Conservation (phyloP, 2,888 invertebrate genomes). For the Pollenia griseotomentosa region DNA sequence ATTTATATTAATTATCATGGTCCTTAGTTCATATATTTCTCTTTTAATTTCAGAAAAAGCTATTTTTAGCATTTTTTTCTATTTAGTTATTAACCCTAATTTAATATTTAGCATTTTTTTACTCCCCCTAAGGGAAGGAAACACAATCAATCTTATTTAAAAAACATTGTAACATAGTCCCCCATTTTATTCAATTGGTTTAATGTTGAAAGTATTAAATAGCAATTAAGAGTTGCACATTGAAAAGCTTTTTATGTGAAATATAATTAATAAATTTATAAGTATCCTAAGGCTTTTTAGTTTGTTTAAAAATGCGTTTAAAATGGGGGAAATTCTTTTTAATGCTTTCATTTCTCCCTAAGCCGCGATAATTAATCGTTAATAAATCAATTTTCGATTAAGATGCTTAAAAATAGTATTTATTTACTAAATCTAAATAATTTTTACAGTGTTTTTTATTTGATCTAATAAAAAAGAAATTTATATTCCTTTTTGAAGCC, state of each 20-base stretch:
- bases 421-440: background rate
- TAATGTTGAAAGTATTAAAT: slow-evolving; percentile 2
- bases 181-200: slow-evolving; percentile 18
- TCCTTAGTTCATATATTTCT: too few relatives aligned
- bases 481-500: slow-evolving; percentile 42
- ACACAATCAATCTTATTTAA: slow-evolving; percentile 7
- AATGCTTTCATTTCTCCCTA: background rate
- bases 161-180: background rate
- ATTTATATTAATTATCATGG: too few relatives aligned
- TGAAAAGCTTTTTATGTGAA: slow-evolving; percentile 27
- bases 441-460: slow-evolving; percentile 29
- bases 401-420: background rate
- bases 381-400: too few relatives aligned
- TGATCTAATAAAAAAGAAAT: background rate
- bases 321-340: background rate
- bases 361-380: background rate
- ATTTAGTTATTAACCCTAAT: background rate
- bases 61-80: background rate
- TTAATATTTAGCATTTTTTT: background rate
- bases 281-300: slow-evolving; percentile 14
- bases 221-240: slow-evolving; percentile 30
- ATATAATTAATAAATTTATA: slow-evolving; percentile 31
- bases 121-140: background rate
- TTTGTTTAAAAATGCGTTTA: background rate
- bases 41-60: too few relatives aligned